A percentile compares a stretch with the other conserved stretches of the same genome.
Conservation (phyloP, 2,113 vertebrate species). For the Xiphorhynchus elegans region DNA sequence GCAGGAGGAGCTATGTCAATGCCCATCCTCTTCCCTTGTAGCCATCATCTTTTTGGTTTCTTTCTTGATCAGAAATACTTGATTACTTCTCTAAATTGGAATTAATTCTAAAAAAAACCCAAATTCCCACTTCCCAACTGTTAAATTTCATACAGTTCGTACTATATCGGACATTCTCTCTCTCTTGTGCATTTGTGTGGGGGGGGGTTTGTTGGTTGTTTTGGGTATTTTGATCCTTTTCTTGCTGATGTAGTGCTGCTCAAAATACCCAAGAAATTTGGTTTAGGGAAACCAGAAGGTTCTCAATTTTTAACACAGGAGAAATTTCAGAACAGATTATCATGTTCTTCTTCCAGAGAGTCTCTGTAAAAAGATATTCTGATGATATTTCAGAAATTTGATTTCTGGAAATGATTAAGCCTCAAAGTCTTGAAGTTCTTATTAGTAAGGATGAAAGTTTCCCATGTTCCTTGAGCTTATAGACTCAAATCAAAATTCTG, state of each 20-base stretch:
- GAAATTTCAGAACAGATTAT: not conserved
- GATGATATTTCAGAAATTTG: not conserved
- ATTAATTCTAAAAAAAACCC: not conserved
- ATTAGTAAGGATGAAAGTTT: not conserved
- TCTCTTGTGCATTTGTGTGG: not conserved
- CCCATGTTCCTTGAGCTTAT: not conserved
- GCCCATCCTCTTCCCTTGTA: not conserved
- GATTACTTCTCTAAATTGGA: not conserved
- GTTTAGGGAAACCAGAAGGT: not conserved
- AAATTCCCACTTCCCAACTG: not conserved
- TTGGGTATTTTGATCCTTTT: not conserved
- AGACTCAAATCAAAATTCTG: not conserved
- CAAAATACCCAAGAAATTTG: not conserved
- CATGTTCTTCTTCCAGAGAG: not conserved
- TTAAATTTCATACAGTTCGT: not conserved
- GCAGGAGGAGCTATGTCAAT: not conserved
- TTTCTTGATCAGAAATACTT: not conserved
- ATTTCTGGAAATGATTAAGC: not conserved
- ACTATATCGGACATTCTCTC: not conserved
- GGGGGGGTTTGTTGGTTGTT: not conserved
- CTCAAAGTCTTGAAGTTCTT: not conserved
- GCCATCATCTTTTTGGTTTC: not conserved
- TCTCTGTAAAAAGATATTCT: not conserved
- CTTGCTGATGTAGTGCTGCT: not conserved
- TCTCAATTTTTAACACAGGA: not conserved